phyloP scores from a whole-genome alignment of 2,888 invertebrate genomes.

The Cephus nigrinus region DNA sequence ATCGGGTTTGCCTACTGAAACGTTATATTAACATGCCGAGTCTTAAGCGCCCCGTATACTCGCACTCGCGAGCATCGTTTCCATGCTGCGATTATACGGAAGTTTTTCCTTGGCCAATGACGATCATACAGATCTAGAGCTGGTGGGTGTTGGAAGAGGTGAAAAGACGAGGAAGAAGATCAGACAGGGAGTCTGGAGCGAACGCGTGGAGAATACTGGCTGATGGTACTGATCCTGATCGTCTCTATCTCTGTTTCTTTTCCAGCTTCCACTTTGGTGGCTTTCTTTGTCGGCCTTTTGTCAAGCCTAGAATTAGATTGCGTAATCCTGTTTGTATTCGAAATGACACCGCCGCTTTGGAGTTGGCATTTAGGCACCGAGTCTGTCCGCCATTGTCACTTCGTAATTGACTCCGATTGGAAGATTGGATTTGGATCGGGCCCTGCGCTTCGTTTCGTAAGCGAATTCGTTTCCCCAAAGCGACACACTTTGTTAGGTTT shows the following conservation, averaged over 20 bases:
- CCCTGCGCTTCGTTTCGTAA: constrained; percentile 42
- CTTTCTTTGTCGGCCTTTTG: constrained; percentile 59
- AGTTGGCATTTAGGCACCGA: constrained; percentile 59
- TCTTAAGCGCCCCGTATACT: constrained; percentile 19
- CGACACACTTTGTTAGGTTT: constrained; percentile 62
- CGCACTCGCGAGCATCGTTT: not conserved
- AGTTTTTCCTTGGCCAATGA: not conserved
- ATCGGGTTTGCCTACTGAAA: constrained; percentile 41
- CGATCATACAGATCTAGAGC: not conserved
- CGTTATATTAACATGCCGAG: constrained; percentile 45
- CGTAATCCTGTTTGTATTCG: constrained; percentile 65
- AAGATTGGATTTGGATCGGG: constrained; percentile 63
- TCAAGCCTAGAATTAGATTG: constrained; percentile 62
- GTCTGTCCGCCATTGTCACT: constrained; percentile 50
- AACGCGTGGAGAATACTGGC: not conserved
- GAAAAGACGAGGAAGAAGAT: not conserved
- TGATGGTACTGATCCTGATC: not conserved
- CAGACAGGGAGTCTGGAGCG: not conserved
- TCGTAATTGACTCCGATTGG: constrained; percentile 66
- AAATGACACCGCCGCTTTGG: constrained; percentile 61
- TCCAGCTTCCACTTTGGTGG: constrained; percentile 42
- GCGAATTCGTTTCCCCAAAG: constrained; percentile 58
- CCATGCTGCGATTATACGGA: not conserved
- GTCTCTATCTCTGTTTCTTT: not conserved
- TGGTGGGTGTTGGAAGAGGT: not conserved